These are phyloP conservation scores for Rhizoglyphus robini DNA, from an alignment of 1,140 invertebrate genomes.

Conservation along the genomic window DNA sequence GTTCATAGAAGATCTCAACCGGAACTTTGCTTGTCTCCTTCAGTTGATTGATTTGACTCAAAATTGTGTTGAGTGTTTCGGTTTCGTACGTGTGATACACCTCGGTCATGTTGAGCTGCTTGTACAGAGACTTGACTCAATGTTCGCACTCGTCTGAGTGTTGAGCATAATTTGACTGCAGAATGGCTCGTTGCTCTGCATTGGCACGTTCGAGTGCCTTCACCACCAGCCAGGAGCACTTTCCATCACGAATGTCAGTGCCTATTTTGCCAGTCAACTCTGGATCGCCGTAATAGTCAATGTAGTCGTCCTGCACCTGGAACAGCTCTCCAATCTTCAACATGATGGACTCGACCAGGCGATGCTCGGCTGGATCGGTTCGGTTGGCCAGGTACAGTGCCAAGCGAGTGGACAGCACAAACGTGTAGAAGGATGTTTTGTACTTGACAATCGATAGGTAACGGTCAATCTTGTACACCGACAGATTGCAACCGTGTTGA, in stretches of 20 bases:
- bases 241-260: slow-evolving; percentile 43
- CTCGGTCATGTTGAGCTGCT: slow-evolving; percentile 1
- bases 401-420: slow-evolving; percentile 51
- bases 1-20: slow-evolving; percentile 2
- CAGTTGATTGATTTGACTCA: slow-evolving; percentile 1
- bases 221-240: slow-evolving; percentile 42
- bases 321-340: slow-evolving; percentile 93
- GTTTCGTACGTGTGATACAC: slow-evolving; percentile 17
- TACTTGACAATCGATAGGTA: slow-evolving; percentile 85
- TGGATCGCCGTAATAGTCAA: slow-evolving; percentile 42
- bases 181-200: slow-evolving; percentile 52
- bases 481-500: slow-evolving; percentile 31
- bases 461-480: slow-evolving; percentile 64
- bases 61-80: not conserved
- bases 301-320: slow-evolving; percentile 64
- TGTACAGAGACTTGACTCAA: slow-evolving; percentile 14
- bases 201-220: slow-evolving; percentile 37
- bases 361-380: not conserved
- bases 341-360: slow-evolving; percentile 64
- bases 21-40: not conserved
- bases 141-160: not conserved
- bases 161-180: slow-evolving; percentile 34
- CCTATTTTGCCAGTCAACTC: slow-evolving; percentile 43
- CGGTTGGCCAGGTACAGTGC: slow-evolving; percentile 57
- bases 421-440: slow-evolving; percentile 58